These are phyloP conservation scores for Ephialtes manifestator DNA, from an alignment of 2,888 invertebrate species.

Conservation along the genomic window DNA sequence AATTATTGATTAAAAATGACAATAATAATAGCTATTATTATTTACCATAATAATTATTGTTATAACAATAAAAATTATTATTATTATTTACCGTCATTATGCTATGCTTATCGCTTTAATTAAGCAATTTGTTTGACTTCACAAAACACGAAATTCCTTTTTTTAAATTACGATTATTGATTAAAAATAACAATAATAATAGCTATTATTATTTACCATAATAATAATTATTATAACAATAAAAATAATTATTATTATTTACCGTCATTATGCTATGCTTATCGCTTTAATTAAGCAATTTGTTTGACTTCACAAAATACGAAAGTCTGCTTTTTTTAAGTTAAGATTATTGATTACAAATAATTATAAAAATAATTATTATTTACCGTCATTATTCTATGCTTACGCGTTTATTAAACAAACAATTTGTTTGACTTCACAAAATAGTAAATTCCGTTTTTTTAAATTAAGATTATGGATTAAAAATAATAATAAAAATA, in stretches of 20 bases:
- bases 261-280: not conserved
- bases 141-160: not conserved
- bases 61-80: no score
- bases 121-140: not conserved
- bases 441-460: not conserved
- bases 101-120: not conserved
- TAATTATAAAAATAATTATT: conserved; percentile 64
- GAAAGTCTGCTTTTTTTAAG: conserved; percentile 42
- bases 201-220: no score
- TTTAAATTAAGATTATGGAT: not conserved
- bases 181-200: conserved; percentile 55
- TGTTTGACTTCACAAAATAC: not conserved
- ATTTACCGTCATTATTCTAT: conserved; percentile 80
- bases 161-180: not conserved
- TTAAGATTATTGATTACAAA: not conserved
- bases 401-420: no score
- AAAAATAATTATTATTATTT: no score
- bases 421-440: no score
- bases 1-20: not conserved
- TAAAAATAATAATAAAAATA: conserved; percentile 56
- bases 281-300: not conserved
- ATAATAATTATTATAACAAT: no score
- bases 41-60: no score
- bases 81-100: no score
- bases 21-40: no score